Evolutionary conservation across 2,797 vertebrate genomes (phyloP).

Genomic region (Thunnus albacares): DNA sequence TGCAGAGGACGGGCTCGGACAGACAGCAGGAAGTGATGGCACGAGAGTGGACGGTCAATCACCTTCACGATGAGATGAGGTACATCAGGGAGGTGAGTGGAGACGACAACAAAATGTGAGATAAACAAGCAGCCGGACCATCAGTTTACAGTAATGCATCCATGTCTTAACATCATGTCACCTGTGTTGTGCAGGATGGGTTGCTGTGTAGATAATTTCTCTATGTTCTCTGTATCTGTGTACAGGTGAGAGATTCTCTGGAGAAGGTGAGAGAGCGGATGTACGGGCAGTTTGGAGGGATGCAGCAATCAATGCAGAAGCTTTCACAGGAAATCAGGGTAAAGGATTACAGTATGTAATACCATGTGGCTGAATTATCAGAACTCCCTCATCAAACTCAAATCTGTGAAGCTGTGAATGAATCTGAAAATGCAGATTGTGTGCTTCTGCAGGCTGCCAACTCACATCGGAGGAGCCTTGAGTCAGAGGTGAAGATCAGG

Average conservation of each 20-base stretch:
- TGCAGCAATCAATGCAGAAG: slow-evolving; percentile 94
- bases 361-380: not conserved
- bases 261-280: slow-evolving; percentile 96
- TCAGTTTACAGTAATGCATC: not conserved
- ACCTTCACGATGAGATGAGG: slow-evolving; percentile 97
- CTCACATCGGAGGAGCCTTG: slow-evolving; percentile 88
- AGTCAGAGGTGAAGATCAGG: slow-evolving; percentile 90
- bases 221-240: slow-evolving; percentile 22
- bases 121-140: not conserved
- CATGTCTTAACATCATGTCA: not conserved
- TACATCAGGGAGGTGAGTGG: slow-evolving; percentile 96
- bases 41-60: slow-evolving; percentile 92
- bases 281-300: slow-evolving; percentile 96
- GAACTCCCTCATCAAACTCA: slow-evolving; percentile 25
- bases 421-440: slow-evolving; percentile 18
- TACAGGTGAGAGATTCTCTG: slow-evolving; percentile 96
- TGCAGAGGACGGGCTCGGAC: slow-evolving; percentile 89
- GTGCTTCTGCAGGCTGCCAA: slow-evolving; percentile 86
- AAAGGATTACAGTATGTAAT: slow-evolving; percentile 57
- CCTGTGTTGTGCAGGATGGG: not conserved
- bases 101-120: not conserved
- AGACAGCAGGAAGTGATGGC: slow-evolving; percentile 95
- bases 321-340: slow-evolving; percentile 94
- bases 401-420: slow-evolving; percentile 24
- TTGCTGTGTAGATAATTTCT: slow-evolving; percentile 15